phyloP scores from a whole-genome alignment of 2,888 invertebrate species.

The Xestia rhomboidea region DNA sequence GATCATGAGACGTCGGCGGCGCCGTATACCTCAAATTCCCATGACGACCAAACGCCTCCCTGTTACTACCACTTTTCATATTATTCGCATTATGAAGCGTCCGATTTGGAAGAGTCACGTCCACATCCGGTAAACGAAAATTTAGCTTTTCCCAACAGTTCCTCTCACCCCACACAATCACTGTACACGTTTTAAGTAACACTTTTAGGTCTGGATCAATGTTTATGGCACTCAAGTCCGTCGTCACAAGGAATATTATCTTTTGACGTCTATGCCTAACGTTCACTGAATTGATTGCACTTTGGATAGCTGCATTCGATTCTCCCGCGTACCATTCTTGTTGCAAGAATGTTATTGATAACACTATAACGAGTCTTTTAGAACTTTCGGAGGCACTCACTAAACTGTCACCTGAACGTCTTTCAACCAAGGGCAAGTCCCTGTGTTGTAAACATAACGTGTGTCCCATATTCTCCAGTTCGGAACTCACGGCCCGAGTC shows the following conservation, averaged over 20 bases:
- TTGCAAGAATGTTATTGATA: slow-evolving; percentile 95
- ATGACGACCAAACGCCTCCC: slow-evolving; percentile 88
- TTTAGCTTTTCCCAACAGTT: slow-evolving; percentile 97
- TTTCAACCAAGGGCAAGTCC: slow-evolving; percentile 91
- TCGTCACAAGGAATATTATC: slow-evolving; percentile 90
- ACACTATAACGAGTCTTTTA: slow-evolving; percentile 94
- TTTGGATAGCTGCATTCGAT: slow-evolving; percentile 95
- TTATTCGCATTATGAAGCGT: slow-evolving; percentile 89
- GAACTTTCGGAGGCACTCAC: slow-evolving; percentile 91
- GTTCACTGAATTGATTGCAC: slow-evolving; percentile 92
- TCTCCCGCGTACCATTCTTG: slow-evolving; percentile 96
- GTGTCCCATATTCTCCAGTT: slow-evolving; percentile 92
- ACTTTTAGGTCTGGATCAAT: slow-evolving; percentile 94
- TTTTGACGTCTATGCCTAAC: slow-evolving; percentile 92
- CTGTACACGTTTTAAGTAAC: slow-evolving; percentile 93
- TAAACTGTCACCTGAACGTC: slow-evolving; percentile 90
- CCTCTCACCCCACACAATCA: slow-evolving; percentile 95
- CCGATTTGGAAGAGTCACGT: slow-evolving; percentile 90
- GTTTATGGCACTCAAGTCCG: slow-evolving; percentile 91
- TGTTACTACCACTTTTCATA: slow-evolving; percentile 86
- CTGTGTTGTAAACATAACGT: slow-evolving; percentile 93
- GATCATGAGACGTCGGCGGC: slow-evolving; percentile 89
- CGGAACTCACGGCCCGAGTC: slow-evolving; percentile 92
- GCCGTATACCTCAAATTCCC: slow-evolving; percentile 89
- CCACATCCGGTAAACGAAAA: slow-evolving; percentile 95